Evolutionary conservation across 1,140 invertebrate genomes (phyloP).

Genomic region (Triops cancriformis): DNA sequence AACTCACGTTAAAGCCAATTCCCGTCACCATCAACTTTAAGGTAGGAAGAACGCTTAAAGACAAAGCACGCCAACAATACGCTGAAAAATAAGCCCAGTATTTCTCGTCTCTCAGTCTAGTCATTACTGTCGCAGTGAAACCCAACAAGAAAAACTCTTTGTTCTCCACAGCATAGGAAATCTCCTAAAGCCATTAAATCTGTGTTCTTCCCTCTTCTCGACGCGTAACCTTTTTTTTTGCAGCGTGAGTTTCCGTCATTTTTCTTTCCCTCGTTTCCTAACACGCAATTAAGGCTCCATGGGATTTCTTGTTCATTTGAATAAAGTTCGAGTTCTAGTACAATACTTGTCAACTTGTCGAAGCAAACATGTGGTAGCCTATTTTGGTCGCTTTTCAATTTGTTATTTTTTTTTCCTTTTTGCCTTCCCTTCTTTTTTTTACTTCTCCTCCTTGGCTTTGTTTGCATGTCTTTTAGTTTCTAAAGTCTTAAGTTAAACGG

Average conservation of each 20-base stretch:
- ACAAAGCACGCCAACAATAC: neutral
- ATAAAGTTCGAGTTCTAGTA: no score
- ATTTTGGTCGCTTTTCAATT: no score
- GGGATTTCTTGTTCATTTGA: neutral
- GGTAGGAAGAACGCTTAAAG: neutral
- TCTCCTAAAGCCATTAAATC: neutral
- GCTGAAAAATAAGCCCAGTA: neutral
- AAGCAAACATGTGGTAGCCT: no score
- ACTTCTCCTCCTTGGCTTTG: neutral
- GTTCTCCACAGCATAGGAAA: neutral
- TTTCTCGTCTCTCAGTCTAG: neutral
- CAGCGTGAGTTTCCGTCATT: no score
- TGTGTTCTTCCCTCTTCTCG: neutral
- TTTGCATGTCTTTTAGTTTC: neutral
- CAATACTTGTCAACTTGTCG: no score
- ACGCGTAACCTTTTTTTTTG: neutral
- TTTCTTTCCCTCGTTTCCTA: neutral
- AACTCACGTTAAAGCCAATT: no score
- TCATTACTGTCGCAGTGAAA: neutral
- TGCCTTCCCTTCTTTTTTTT: no score
- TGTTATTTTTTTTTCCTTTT: no score
- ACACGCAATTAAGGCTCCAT: neutral
- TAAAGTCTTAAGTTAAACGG: neutral
- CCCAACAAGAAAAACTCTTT: neutral
- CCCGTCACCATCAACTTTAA: neutral